Evolutionary conservation across 2,113 vertebrate species (phyloP).

Genomic region (Microcebus tavaratra): DNA sequence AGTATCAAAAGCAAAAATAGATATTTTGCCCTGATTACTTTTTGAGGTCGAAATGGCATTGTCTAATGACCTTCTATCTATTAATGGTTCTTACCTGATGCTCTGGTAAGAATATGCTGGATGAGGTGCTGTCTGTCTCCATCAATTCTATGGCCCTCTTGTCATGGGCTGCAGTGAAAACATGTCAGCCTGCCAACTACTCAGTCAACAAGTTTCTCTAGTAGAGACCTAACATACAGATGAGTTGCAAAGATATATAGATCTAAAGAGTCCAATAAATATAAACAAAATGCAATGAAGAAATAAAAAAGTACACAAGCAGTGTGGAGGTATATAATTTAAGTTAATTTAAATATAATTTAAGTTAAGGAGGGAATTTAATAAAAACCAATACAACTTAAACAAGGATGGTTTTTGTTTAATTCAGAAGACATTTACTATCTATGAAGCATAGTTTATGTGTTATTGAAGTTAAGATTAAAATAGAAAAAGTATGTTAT

Average conservation of each 20-base stretch:
- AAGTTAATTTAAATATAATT: neutral
- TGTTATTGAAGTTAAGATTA: constrained; percentile 10
- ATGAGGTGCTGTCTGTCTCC: neutral
- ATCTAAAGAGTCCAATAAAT: neutral
- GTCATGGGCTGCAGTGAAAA: accelerated
- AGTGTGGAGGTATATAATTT: neutral
- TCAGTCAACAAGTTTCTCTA: neutral
- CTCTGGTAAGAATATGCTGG: neutral
- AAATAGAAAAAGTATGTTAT: constrained; percentile 24
- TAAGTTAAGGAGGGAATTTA: neutral
- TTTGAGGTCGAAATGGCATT: neutral
- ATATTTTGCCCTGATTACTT: neutral
- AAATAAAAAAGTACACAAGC: neutral
- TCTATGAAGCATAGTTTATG: neutral
- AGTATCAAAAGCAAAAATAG: neutral
- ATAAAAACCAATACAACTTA: neutral
- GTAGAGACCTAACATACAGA: neutral
- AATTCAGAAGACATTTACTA: neutral
- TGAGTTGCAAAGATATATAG: neutral
- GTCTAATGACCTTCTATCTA: neutral
- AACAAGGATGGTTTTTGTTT: neutral
- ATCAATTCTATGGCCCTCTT: accelerated
- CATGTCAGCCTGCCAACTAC: neutral
- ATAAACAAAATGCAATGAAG: neutral
- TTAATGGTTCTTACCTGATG: neutral